Conservation (phyloP, 2,888 invertebrate genomes). For the Reticulitermes lucifugus region DNA sequence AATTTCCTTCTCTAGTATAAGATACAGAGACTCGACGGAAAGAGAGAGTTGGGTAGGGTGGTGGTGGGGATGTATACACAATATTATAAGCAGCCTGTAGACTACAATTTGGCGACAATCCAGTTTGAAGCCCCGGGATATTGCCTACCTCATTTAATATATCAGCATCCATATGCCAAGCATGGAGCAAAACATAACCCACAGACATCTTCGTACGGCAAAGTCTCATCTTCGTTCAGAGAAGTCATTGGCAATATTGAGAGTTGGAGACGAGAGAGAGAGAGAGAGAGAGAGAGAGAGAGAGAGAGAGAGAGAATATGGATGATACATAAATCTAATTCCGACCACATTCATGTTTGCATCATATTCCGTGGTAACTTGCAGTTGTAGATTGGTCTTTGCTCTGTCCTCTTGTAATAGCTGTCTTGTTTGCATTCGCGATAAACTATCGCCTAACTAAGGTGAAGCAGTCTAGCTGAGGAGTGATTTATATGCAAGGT, state of each 20-base stretch:
- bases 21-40: slow-evolving; percentile 19
- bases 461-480: background rate
- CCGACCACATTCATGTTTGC: background rate
- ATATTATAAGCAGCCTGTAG: slow-evolving; percentile 39
- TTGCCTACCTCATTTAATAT: slow-evolving; percentile 49
- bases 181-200: background rate
- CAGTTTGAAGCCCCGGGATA: slow-evolving; percentile 40
- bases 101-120: slow-evolving; percentile 45
- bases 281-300: too few relatives aligned
- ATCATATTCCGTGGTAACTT: background rate
- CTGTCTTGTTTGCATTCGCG: slow-evolving; percentile 17
- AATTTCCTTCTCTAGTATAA: slow-evolving; percentile 47
- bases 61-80: slow-evolving; percentile 2
- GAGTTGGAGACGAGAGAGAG: background rate
- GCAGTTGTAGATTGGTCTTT: slow-evolving; percentile 1
- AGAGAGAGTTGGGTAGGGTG: background rate
- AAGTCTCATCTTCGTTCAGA: background rate
- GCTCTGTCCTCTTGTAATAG: background rate
- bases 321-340: slow-evolving; percentile 20
- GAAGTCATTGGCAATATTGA: slow-evolving; percentile 29
- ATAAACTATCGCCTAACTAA: background rate
- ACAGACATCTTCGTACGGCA: background rate
- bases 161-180: slow-evolving; percentile 37
- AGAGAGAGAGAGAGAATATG: background rate
- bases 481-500: slow-evolving; percentile 40